These are phyloP conservation scores for Terebella lapidaria DNA, from an alignment of 2,888 invertebrate genomes.

Conservation along the genomic window DNA sequence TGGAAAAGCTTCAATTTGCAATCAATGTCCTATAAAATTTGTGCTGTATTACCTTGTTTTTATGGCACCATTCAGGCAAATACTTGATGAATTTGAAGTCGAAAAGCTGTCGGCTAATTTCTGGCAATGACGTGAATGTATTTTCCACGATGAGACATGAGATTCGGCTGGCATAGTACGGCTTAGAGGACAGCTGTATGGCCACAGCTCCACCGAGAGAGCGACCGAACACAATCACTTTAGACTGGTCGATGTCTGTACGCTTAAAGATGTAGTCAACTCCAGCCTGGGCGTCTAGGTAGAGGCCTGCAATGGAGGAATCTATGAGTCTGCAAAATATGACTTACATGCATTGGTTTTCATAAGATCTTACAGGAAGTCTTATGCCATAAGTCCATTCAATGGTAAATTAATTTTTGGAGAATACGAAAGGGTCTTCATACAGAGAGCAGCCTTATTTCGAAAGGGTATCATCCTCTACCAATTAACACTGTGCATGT, in stretches of 20 bases:
- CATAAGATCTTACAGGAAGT: no score
- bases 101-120: slow-evolving; percentile 80
- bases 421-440: no score
- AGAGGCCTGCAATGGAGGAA: slow-evolving; percentile 60
- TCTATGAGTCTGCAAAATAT: no score
- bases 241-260: slow-evolving; percentile 75
- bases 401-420: no score
- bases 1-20: no score
- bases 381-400: no score
- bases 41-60: slow-evolving; percentile 83
- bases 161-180: slow-evolving; percentile 72
- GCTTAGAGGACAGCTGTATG: slow-evolving; percentile 74
- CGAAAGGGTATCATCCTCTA: no score
- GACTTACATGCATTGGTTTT: no score
- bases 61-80: slow-evolving; percentile 78
- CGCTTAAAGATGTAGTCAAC: slow-evolving; percentile 77
- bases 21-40: no score
- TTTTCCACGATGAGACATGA: slow-evolving; percentile 88
- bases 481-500: no score
- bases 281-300: slow-evolving; percentile 80
- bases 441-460: no score
- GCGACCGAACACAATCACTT: slow-evolving; percentile 80
- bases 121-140: slow-evolving; percentile 90
- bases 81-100: slow-evolving; percentile 68
- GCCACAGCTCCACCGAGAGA: slow-evolving; percentile 91